Conservation (phyloP, 2,888 invertebrate genomes). For the Tryphoninae sp. region DNA sequence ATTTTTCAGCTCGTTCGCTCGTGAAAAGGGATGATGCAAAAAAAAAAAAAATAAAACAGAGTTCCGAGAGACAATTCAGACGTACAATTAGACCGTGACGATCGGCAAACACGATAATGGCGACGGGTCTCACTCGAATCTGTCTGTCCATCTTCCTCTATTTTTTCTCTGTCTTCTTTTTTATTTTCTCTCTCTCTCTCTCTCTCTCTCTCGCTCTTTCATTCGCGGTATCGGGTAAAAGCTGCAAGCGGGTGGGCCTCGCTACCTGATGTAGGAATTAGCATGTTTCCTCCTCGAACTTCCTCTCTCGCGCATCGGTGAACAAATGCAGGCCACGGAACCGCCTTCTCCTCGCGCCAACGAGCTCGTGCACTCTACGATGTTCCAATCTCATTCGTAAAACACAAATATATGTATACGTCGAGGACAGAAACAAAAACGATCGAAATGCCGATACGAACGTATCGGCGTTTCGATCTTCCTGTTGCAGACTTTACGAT, state of each 20-base stretch:
- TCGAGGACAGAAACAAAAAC: no score
- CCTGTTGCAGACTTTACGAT: neutral
- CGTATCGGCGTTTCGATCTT: constrained; percentile 33
- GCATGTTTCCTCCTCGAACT: constrained; percentile 70
- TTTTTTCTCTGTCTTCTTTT: neutral
- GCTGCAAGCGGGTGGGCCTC: constrained; percentile 54
- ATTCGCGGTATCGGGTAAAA: constrained; percentile 66
- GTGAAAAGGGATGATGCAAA: constrained; percentile 46
- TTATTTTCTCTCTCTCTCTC: neutral
- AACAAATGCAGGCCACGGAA: constrained; percentile 71
- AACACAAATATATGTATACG: neutral
- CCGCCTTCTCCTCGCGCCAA: constrained; percentile 63
- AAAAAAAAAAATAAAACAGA: constrained; percentile 35
- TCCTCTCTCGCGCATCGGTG: constrained; percentile 71
- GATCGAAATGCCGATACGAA: no score
- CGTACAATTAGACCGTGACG: constrained; percentile 68
- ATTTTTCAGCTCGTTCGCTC: constrained; percentile 41
- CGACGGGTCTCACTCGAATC: constrained; percentile 49
- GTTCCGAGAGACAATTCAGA: constrained; percentile 57
- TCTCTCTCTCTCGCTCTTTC: neutral
- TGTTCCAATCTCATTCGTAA: constrained; percentile 26
- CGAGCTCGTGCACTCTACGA: constrained; percentile 45
- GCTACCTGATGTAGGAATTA: constrained; percentile 67
- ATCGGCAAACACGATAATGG: constrained; percentile 66
- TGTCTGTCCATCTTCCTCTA: constrained; percentile 6